Evolutionary conservation across 2,113 vertebrate species (phyloP).

Genomic region (Galeopterus variegatus): DNA sequence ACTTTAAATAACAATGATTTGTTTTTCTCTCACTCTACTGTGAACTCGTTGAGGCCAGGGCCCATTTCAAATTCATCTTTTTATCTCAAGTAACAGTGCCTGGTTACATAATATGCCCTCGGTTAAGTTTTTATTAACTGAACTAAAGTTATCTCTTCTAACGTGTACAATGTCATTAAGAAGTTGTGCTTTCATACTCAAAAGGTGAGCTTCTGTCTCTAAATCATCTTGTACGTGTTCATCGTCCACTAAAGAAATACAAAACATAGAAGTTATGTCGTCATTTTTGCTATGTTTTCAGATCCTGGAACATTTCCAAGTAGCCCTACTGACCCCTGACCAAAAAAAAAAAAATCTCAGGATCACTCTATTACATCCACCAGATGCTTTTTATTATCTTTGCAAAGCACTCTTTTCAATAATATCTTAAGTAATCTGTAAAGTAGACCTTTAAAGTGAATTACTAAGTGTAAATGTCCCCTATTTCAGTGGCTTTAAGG

Average conservation of each 20-base stretch:
- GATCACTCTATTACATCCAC: background rate
- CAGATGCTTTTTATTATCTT: background rate
- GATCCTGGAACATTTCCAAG: background rate
- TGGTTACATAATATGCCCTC: background rate
- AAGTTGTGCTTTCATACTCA: background rate
- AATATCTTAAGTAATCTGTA: background rate
- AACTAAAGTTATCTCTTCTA: constrained; percentile 21
- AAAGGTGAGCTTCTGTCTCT: background rate
- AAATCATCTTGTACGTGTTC: background rate
- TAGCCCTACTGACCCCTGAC: background rate
- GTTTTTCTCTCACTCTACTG: background rate
- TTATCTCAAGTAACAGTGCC: background rate
- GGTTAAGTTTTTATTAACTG: constrained; percentile 5
- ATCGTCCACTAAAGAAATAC: background rate
- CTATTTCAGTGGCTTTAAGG: background rate
- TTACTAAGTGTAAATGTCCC: background rate
- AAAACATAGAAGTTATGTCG: background rate
- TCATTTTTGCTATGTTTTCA: constrained; percentile 29
- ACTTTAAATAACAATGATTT: background rate
- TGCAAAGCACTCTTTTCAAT: constrained; percentile 45
- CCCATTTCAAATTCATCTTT: background rate
- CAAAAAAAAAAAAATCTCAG: background rate
- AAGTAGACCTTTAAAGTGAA: constrained; percentile 21
- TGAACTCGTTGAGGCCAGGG: background rate
- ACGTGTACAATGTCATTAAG: background rate